Conservation (phyloP, 2,888 invertebrate species). For the Horisme vitalbata region DNA sequence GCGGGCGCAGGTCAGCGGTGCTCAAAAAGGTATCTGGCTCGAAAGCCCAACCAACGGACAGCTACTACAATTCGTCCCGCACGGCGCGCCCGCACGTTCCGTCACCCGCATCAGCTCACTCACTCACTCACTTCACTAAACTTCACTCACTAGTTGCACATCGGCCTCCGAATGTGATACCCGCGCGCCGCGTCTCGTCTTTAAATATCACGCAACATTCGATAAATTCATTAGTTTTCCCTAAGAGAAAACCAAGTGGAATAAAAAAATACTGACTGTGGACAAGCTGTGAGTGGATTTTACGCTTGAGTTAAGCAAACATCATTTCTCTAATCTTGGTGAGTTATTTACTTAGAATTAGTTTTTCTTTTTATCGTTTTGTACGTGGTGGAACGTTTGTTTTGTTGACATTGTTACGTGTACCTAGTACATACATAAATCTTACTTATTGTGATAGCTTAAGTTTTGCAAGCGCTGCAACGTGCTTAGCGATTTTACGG, state of each 20-base stretch:
- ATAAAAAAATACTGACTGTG: conserved; percentile 50
- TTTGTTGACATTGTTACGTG: conserved; percentile 63
- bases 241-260: conserved; percentile 72
- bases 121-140: background rate
- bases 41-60: conserved; percentile 34
- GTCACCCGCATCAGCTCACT: background rate
- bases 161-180: conserved; percentile 11
- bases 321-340: conserved; percentile 44
- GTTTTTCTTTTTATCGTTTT: conserved; percentile 40
- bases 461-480: conserved; percentile 36
- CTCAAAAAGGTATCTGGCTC: no score
- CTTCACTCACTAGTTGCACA: conserved; percentile 25
- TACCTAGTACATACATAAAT: conserved; percentile 14
- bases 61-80: background rate
- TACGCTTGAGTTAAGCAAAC: conserved; percentile 23
- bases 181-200: conserved; percentile 19
- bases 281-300: conserved; percentile 58
- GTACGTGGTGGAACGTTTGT: conserved; percentile 43
- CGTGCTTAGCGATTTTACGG: conserved; percentile 9
- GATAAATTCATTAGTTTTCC: conserved; percentile 70
- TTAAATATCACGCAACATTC: conserved; percentile 33
- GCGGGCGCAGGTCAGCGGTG: conserved; percentile 43
- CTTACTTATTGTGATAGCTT: conserved; percentile 39
- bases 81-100: conserved; percentile 6
- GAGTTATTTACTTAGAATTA: conserved; percentile 40